A percentile compares a stretch with the other conserved stretches of the same genome.
phyloP scores from a whole-genome alignment of 2,797 vertebrate species.

The Phrynocephalus forsythii region DNA sequence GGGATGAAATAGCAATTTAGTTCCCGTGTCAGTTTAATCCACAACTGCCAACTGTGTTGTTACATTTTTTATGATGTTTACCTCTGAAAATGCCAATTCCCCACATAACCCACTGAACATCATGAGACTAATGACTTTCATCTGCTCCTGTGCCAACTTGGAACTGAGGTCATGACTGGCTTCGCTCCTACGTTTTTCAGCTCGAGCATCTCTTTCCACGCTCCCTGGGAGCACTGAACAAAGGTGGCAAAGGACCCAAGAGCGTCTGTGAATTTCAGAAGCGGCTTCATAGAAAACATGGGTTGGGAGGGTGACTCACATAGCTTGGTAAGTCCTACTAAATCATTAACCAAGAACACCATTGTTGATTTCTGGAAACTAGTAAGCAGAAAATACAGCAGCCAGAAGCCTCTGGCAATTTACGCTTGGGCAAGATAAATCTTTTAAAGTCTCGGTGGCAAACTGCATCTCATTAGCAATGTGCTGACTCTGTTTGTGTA shows the following conservation, averaged over 20 bases:
- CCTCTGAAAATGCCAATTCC: constrained; percentile 44
- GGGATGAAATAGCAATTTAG: constrained; percentile 42
- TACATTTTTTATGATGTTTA: constrained; percentile 39
- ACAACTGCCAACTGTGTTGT: constrained; percentile 46
- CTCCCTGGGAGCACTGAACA: background rate
- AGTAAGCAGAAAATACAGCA: too few species aligned
- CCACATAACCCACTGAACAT: constrained; percentile 51
- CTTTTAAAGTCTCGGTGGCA: too few species aligned
- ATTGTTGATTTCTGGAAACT: too few species aligned
- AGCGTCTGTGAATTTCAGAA: background rate
- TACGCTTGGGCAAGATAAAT: too few species aligned
- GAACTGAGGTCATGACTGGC: constrained; percentile 37
- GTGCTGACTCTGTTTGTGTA: too few species aligned
- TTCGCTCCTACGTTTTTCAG: background rate
- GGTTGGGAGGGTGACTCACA: background rate
- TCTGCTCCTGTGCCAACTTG: constrained; percentile 46
- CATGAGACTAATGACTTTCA: constrained; percentile 67
- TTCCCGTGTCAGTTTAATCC: constrained; percentile 28
- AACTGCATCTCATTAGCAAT: too few species aligned
- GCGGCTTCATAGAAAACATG: background rate
- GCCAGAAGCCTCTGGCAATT: too few species aligned
- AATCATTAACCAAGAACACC: too few species aligned
- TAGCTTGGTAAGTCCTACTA: background rate
- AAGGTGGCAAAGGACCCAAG: background rate
- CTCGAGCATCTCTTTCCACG: background rate